Evolutionary conservation across 2,113 vertebrate species (phyloP), one percentile per base, ranked within the genome.

Genomic region (Phalacrocorax pelagicus): DNA sequence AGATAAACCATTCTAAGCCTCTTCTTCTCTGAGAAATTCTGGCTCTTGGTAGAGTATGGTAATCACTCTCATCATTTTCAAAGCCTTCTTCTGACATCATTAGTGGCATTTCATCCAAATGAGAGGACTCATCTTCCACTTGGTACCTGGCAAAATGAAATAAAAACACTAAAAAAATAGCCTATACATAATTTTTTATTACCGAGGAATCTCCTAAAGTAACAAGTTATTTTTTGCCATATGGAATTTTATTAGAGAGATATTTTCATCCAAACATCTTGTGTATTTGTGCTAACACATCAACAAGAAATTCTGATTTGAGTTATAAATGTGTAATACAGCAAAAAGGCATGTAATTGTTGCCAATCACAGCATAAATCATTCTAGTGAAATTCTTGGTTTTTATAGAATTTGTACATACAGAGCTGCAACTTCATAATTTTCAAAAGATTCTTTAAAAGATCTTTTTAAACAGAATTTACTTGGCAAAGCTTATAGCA

Each of bases 81-180:
- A 99, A 99, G 73, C 98, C 99, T 97, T 99, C 99, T 98, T 99
- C 99, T 61, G 99, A 99, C 99, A 99, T 99, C 99, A 99, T 99
- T 55, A 99, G 96, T 21, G 99, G 99, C 99, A 99, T 99, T 97
- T 99, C 99, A 90, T 99, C 99, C 98, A 99, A 96, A 97, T 98
- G 99, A 17, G 98, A 99, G 27, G 98, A 97, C 66, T 99, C 99
- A 98, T 99, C 99, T 98, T 99, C 99, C 44, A 98, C 88, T 58
- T 99, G 99, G 96, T 99, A 99, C 96, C 99, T 99, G 96, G 23
- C 11, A 81, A 91, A 79, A 83, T 40, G 12, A 59, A 81, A 96
- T 40, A 88, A 89, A 65, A 72, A 6, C 15, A 86, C 11, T 74
- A 86, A 69, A 69, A 84, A 81, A 89, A 84, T 23, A 93, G 40